These are phyloP conservation scores for Acanthaster planci DNA, from an alignment of 35 echinoderm and acorn worm genomes.

Conservation along the genomic window DNA sequence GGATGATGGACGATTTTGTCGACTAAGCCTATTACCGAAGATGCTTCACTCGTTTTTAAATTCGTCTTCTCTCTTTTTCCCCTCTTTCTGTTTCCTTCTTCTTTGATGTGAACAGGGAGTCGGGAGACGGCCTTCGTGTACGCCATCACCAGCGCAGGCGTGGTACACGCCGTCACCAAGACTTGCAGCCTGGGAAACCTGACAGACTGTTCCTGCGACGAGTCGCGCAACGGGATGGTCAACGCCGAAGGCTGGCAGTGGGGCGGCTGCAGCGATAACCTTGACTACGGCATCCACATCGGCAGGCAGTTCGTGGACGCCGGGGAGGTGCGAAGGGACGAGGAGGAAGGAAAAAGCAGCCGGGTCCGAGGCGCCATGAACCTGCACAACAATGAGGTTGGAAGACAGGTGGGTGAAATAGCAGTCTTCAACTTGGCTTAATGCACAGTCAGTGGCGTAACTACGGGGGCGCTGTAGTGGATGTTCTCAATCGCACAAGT, in stretches of 20 bases:
- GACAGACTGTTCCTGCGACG: constrained; percentile 76
- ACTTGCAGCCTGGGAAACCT: constrained; percentile 88
- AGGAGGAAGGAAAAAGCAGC: background rate
- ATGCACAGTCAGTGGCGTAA: no score
- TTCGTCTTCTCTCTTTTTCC: no score
- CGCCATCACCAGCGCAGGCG: constrained; percentile 91
- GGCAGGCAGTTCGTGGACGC: constrained; percentile 89
- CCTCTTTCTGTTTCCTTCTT: no score
- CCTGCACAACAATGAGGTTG: constrained; percentile 96
- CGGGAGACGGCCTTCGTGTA: constrained; percentile 95
- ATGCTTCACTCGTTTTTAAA: no score
- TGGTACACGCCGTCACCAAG: constrained; percentile 76
- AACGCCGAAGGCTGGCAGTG: constrained; percentile 74
- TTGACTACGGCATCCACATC: constrained; percentile 64
- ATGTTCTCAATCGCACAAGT: no score
- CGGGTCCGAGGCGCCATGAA: constrained; percentile 78
- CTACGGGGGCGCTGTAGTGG: no score
- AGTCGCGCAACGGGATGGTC: constrained; percentile 36
- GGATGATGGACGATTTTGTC: no score
- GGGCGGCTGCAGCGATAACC: constrained; percentile 95
- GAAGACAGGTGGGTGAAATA: constrained; percentile 73
- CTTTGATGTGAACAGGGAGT: constrained; percentile 67
- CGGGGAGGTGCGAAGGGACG: constrained; percentile 6
- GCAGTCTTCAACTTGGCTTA: no score
- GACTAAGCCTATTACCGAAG: no score